phyloP scores from a whole-genome alignment of 2,888 invertebrate genomes.

The Apamea monoglypha region DNA sequence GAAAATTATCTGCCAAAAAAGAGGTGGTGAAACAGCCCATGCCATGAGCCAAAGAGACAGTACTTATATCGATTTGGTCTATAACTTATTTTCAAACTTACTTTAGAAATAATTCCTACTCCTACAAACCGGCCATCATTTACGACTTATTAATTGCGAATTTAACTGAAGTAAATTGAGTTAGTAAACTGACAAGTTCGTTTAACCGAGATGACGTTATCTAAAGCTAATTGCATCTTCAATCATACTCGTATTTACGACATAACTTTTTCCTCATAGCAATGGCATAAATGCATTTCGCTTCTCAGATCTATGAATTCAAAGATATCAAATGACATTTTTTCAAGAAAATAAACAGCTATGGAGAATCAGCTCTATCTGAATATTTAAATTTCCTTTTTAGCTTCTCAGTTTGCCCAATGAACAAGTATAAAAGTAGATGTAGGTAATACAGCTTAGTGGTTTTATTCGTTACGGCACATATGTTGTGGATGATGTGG shows the following conservation, averaged over 20 bases:
- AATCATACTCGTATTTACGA: conserved; percentile 20
- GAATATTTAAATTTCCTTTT: conserved; percentile 8
- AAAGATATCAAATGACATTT: background rate
- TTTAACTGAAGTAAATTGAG: background rate
- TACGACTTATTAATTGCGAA: background rate
- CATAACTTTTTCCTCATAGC: background rate
- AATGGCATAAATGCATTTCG: background rate
- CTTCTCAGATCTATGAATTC: background rate
- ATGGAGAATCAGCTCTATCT: background rate
- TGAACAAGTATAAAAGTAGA: conserved; percentile 13
- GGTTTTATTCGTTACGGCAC: conserved; percentile 42
- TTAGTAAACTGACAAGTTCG: background rate
- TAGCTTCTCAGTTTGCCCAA: conserved; percentile 6
- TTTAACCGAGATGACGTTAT: background rate
- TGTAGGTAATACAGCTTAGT: conserved; percentile 8
- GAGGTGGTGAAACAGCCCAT: background rate
- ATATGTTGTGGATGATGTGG: conserved; percentile 41
- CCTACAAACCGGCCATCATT: background rate
- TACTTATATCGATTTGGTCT: background rate
- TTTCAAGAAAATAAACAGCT: background rate
- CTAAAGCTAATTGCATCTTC: conserved; percentile 12
- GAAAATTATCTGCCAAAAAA: background rate
- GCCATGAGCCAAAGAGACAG: background rate
- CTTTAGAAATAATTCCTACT: background rate
- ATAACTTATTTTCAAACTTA: background rate